phyloP scores from a whole-genome alignment of 2,113 vertebrate genomes.

The Rhagologus leucostigma region DNA sequence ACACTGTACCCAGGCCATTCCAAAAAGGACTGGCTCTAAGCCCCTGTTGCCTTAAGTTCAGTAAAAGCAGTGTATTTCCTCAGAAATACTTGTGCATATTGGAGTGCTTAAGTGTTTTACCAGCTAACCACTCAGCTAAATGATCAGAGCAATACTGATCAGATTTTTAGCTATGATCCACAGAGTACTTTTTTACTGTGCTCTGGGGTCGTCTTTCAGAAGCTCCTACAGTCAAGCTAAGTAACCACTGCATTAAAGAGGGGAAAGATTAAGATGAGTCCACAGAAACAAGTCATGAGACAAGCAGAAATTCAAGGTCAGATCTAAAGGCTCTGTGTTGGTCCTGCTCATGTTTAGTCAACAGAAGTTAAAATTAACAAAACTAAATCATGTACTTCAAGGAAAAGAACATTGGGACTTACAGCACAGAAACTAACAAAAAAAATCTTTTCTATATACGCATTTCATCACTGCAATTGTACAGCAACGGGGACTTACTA shows the following conservation, averaged over 20 bases:
- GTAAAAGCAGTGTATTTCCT: background rate
- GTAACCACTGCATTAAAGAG: background rate
- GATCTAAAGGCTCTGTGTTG: background rate
- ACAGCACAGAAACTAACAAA: background rate
- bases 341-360: background rate
- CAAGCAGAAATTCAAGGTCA: background rate
- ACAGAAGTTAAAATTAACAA: background rate
- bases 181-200: rapidly evolving
- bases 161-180: background rate
- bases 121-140: background rate
- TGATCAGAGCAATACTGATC: rapidly evolving
- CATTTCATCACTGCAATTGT: background rate
- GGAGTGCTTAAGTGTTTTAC: background rate
- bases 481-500: background rate
- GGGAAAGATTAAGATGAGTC: background rate
- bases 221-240: background rate
- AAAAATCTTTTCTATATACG: background rate
- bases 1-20: background rate
- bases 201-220: background rate
- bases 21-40: background rate
- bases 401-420: background rate
- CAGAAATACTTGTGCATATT: background rate
- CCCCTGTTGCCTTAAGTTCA: background rate
- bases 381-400: background rate
- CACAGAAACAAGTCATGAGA: background rate